Conservation (phyloP, 2,113 vertebrate species). For the Anhinga anhinga region DNA sequence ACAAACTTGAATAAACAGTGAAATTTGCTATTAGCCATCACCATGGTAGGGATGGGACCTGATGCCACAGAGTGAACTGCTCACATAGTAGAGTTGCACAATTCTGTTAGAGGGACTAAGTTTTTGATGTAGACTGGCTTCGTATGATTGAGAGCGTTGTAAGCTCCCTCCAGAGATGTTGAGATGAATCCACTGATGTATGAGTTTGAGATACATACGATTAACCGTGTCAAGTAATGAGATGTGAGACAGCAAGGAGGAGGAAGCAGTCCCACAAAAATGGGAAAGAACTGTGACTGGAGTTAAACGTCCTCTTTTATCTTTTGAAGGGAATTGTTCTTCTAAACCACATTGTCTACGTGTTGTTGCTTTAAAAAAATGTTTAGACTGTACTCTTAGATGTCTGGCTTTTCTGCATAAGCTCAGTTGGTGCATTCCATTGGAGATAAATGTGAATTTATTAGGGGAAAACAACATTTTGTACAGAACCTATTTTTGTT, state of each 20-base stretch:
- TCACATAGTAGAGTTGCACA: fast-evolving
- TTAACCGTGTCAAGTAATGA: background rate
- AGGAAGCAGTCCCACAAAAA: background rate
- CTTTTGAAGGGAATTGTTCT: background rate
- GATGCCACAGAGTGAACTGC: fast-evolving
- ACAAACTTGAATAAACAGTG: background rate
- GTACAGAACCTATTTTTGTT: conserved; percentile 17
- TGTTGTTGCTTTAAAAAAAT: background rate
- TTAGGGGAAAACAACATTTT: background rate
- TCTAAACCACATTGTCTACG: background rate
- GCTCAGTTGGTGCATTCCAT: background rate
- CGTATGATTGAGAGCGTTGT: background rate
- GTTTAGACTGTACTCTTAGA: background rate
- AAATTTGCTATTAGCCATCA: background rate
- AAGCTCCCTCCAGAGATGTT: background rate
- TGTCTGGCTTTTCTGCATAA: background rate
- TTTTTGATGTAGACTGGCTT: background rate
- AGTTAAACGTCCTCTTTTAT: background rate
- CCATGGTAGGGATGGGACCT: background rate
- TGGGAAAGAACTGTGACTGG: background rate
- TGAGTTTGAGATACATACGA: background rate
- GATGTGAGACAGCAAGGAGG: background rate
- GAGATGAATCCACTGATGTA: background rate
- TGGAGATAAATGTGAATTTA: background rate
- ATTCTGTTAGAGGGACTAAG: background rate